A percentile compares a stretch with the other conserved stretches of the same genome.
phyloP scores from a whole-genome alignment of 2,797 vertebrate genomes.

The Melanotaenia maccullochi region DNA sequence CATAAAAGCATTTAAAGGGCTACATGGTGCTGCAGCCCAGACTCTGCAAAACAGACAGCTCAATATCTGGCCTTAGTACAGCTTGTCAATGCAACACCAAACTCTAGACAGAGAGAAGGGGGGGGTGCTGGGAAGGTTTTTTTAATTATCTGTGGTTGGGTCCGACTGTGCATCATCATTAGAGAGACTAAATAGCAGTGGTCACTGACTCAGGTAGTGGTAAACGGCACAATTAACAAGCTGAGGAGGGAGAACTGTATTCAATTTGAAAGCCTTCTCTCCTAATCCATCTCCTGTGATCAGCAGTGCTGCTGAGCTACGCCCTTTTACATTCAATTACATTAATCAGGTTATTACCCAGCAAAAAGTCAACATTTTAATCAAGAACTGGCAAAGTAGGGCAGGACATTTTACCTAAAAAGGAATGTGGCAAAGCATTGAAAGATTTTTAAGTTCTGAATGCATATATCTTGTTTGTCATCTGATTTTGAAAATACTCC shows the following conservation, averaged over 20 bases:
- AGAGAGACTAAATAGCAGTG: slow-evolving; percentile 98
- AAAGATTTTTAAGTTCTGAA: slow-evolving; percentile 6
- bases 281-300: slow-evolving; percentile 99
- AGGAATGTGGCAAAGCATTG: slow-evolving; percentile 38
- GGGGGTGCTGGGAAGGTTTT: slow-evolving; percentile 82
- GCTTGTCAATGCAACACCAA: slow-evolving; percentile 83
- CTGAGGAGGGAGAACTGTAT: slow-evolving; percentile 95
- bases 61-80: slow-evolving; percentile 82
- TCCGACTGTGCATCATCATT: slow-evolving; percentile 99
- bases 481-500: slow-evolving; percentile 15
- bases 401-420: slow-evolving; percentile 70
- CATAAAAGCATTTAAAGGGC: slow-evolving; percentile 67
- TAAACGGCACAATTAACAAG: slow-evolving; percentile 99
- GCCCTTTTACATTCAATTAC: slow-evolving; percentile 99
- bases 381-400: slow-evolving; percentile 92
- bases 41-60: slow-evolving; percentile 81
- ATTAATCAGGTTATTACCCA: slow-evolving; percentile 99
- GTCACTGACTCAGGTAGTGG: slow-evolving; percentile 99
- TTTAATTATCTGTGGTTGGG: slow-evolving; percentile 98
- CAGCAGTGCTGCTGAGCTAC: slow-evolving; percentile 95
- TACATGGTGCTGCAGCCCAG: slow-evolving; percentile 65
- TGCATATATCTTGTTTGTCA: slow-evolving; percentile 21
- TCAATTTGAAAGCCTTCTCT: slow-evolving; percentile 99
- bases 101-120: slow-evolving; percentile 79
- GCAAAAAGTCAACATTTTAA: slow-evolving; percentile 99